Evolutionary conservation across 2,797 vertebrate species (phyloP), one percentile per base, ranked within the genome.

Genomic region (Meda fulgida): DNA sequence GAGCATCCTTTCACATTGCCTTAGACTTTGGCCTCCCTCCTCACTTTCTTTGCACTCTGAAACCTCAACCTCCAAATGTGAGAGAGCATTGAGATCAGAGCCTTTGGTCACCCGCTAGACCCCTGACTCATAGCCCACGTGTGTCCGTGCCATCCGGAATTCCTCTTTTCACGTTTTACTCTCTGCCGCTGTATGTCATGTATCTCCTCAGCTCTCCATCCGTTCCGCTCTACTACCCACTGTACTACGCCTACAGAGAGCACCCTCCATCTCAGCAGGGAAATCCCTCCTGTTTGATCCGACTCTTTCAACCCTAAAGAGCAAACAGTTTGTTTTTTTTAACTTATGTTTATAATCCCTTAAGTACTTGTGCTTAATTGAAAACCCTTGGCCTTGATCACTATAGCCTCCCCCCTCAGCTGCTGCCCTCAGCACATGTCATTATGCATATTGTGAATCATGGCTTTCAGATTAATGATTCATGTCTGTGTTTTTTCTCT

Each of bases 291-390:
- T 31, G 81, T 65, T 83, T 81, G 13, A 81, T 26, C 76, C 18
- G 29, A 80, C 78, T 40, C 65, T 88, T 63, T 67, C n/a, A 58
- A 71, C n/a, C 51, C 58, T 75, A 73, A 63, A 79, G 67, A 72
- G 65, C 51, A 36, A 70, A 84, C 40, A 0, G 58, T 70, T 65
- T 9, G 8, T 69, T 83, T 63, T 73, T 58, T 77, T 55, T 60
- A 51, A 67, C 48, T 86, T 19, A 5, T 78, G 72, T 82, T 80
- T 48, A 66, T 89, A 83, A 89, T 91, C 84, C 84, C 76, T 83
- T 80, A 81, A 87, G 85, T 85, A 71, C 40, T 69, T 7, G 18
- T 14, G 67, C 87, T 87, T 88, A 88, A 87, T 88, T 89, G 75
- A 80, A 83, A 73, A 73, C 69, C 78, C 81, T 84, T 67, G 38